A percentile compares a stretch with the other conserved stretches of the same genome.
These are phyloP conservation scores for Tupaia chinensis DNA, from an alignment of 2,113 vertebrate genomes.

Conservation along the genomic window DNA sequence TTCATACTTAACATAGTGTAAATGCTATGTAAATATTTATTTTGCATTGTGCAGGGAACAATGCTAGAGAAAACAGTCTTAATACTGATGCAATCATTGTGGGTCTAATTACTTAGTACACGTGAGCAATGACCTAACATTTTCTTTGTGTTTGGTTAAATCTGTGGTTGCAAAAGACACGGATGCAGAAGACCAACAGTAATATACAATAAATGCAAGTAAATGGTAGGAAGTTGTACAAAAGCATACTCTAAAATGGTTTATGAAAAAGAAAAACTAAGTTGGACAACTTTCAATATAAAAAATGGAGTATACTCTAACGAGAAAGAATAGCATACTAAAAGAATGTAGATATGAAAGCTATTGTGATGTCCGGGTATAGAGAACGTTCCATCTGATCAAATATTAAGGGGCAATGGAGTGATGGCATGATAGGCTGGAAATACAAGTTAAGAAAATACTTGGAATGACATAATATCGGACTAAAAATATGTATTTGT, in stretches of 20 bases:
- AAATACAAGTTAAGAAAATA: constrained; percentile 11
- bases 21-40: too few species aligned
- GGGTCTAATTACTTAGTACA: too few species aligned
- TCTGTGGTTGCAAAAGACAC: too few species aligned
- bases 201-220: background rate
- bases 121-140: too few species aligned
- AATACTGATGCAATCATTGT: too few species aligned
- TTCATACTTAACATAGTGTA: too few species aligned
- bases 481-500: background rate
- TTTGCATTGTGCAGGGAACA: too few species aligned
- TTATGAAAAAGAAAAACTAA: background rate
- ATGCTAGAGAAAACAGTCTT: too few species aligned
- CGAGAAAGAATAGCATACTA: background rate
- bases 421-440: accelerated
- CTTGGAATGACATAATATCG: background rate
- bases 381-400: background rate
- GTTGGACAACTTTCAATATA: background rate
- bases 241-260: background rate
- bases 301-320: background rate
- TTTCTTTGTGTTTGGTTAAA: too few species aligned
- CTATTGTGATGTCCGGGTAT: background rate
- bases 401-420: background rate
- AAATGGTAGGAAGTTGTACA: background rate
- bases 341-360: background rate
- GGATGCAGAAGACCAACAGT: background rate